Conservation (phyloP, 2,113 vertebrate species). For the Prunella himalayana region DNA sequence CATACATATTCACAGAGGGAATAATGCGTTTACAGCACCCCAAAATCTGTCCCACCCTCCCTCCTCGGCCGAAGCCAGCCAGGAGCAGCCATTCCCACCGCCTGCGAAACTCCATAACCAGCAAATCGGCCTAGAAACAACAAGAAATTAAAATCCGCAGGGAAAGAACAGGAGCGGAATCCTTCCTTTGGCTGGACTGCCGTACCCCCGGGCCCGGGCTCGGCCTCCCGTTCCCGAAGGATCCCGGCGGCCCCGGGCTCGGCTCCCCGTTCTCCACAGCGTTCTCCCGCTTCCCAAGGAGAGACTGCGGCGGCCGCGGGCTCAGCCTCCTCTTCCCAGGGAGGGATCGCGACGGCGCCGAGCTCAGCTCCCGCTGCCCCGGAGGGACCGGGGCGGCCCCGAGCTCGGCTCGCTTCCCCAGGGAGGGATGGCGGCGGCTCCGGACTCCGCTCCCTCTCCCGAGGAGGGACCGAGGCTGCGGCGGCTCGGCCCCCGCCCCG, state of each 20-base stretch:
- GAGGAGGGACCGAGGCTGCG: too few species aligned
- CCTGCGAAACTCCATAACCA: not conserved
- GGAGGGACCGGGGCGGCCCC: not conserved
- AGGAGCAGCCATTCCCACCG: not conserved
- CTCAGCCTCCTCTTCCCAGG: not conserved
- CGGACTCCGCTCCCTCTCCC: not conserved
- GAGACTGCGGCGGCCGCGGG: rapidly evolving
- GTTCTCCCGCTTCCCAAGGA: not conserved
- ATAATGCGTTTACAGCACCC: rapidly evolving
- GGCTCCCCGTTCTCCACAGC: not conserved
- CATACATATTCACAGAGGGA: not conserved
- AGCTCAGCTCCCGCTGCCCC: not conserved
- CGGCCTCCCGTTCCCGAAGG: not conserved
- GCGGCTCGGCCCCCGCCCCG: not conserved
- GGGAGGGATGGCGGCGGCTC: not conserved
- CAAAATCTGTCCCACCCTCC: not conserved
- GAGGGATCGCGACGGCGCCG: rapidly evolving
- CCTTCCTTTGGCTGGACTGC: not conserved
- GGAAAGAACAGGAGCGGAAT: not conserved
- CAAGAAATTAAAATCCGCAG: not conserved
- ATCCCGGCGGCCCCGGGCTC: not conserved
- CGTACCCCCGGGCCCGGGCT: not conserved
- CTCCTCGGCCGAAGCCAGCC: not conserved
- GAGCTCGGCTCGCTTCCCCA: not conserved
- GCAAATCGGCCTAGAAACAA: not conserved